Evolutionary conservation across 2,113 vertebrate species (phyloP), one percentile per base, ranked within the genome.

Genomic region (Hylia prasina): DNA sequence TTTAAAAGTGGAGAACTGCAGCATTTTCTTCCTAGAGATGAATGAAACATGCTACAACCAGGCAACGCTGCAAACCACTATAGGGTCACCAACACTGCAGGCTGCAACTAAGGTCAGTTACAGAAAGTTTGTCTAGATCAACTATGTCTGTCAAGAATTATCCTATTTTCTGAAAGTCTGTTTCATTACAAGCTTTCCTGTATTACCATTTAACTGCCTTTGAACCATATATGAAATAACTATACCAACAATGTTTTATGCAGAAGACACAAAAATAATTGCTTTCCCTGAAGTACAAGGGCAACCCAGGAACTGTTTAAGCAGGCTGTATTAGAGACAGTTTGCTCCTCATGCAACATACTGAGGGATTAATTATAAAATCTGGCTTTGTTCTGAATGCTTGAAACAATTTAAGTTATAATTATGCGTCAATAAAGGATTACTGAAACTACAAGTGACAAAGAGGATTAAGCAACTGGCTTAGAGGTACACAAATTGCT

Each of bases 371-470:
- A 89, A 73, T 80, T 82, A 80, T 66, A 83, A 96, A 94, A 70
- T 40, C 40, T n/a, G n/a, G 75, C 40, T 89, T 51, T 81, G 60
- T 73, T 51, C 17, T 90, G 56, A 86, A 86, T 14, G 45, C 64
- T 64, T 68, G 51, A 77, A 96, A 91, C 71, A 93, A 81, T 80
- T 92, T 64, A 87, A 90, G 33, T 71, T 86, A 81, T 61, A 91
- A 82, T 73, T 79, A 90, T 10, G 47, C 7, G 0, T 60, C 71
- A 63, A 39, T 72, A 73, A 92, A 90, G 79, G 85, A 94, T 96
- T 87, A 96, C 75, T 83, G 68, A 90, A 95, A 78, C 40, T 81
- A 44, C 66, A 94, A 93, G 88, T 61, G 63, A 93, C 78, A 93
- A 63, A 94, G 79, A 86, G 48, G 82, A 95, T 90, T 95, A 92